A percentile compares a stretch with the other conserved stretches of the same genome.
Conservation (phyloP, 2,113 vertebrate genomes). For the Hemibagrus wyckioides region DNA sequence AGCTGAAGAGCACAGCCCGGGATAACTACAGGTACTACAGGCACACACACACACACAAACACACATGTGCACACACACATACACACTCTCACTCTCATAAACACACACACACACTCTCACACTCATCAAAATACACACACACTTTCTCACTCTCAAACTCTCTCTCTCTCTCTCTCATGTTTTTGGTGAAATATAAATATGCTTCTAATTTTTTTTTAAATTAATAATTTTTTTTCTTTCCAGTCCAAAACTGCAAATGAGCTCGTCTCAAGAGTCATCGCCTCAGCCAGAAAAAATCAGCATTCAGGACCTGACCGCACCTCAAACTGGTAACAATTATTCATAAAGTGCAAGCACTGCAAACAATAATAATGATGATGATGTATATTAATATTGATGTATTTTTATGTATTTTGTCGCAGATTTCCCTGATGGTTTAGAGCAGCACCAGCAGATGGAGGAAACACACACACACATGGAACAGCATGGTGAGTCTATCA, state of each 20-base stretch:
- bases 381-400: neutral
- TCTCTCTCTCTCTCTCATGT: no score
- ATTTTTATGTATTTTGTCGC: slow-evolving; percentile 57
- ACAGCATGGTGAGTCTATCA: neutral
- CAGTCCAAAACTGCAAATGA: slow-evolving; percentile 59
- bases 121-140: slow-evolving; percentile 58
- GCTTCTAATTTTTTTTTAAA: neutral
- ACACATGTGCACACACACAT: neutral
- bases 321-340: slow-evolving; percentile 56
- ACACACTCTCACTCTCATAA: neutral
- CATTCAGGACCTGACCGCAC: slow-evolving; percentile 69
- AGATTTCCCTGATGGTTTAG: slow-evolving; percentile 64
- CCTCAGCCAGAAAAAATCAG: slow-evolving; percentile 72
- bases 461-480: neutral
- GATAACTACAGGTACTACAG: slow-evolving; percentile 66
- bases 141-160: neutral
- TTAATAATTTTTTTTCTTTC: neutral
- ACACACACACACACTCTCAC: neutral
- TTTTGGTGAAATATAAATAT: neutral
- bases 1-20: slow-evolving; percentile 67
- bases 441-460: neutral
- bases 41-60: neutral
- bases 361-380: neutral
- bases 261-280: slow-evolving; percentile 65
- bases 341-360: neutral